These are phyloP conservation scores for Threskiornis aethiopicus DNA, from an alignment of 2,797 vertebrate genomes.

Conservation along the genomic window DNA sequence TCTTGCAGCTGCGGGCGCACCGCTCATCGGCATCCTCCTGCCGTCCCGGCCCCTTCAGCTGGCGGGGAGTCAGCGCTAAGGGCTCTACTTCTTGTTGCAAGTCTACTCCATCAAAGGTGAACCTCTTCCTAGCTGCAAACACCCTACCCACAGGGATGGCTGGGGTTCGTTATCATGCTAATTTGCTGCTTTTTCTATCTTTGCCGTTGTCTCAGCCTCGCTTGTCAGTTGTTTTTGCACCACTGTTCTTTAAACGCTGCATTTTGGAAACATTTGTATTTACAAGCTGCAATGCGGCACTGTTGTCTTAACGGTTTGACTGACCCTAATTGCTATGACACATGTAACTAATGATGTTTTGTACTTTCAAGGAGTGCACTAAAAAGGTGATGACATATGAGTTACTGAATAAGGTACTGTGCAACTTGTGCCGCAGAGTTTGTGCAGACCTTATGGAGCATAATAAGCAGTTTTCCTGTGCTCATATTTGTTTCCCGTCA, in stretches of 20 bases:
- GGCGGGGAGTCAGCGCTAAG: background rate
- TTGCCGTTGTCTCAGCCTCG: background rate
- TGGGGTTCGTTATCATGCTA: background rate
- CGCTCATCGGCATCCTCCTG: background rate
- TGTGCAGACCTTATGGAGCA: background rate
- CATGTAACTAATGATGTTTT: background rate
- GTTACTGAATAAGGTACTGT: conserved; percentile 38
- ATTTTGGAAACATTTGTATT: background rate
- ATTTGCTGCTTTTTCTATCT: background rate
- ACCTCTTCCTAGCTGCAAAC: rapidly evolving
- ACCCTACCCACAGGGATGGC: rapidly evolving
- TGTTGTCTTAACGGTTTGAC: background rate
- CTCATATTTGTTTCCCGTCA: background rate
- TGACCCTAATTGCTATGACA: conserved; percentile 17
- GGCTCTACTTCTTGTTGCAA: background rate
- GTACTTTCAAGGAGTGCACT: conserved; percentile 12
- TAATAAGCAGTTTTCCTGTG: background rate
- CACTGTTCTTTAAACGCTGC: background rate
- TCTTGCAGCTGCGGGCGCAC: background rate
- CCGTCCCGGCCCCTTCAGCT: background rate
- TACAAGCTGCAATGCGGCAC: background rate
- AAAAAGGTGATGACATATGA: conserved; percentile 23
- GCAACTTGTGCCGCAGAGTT: background rate
- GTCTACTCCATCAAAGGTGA: background rate
- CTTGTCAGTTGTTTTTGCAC: background rate